phyloP scores from a whole-genome alignment of 2,888 invertebrate species.

The Drosophila kambysellisi region DNA sequence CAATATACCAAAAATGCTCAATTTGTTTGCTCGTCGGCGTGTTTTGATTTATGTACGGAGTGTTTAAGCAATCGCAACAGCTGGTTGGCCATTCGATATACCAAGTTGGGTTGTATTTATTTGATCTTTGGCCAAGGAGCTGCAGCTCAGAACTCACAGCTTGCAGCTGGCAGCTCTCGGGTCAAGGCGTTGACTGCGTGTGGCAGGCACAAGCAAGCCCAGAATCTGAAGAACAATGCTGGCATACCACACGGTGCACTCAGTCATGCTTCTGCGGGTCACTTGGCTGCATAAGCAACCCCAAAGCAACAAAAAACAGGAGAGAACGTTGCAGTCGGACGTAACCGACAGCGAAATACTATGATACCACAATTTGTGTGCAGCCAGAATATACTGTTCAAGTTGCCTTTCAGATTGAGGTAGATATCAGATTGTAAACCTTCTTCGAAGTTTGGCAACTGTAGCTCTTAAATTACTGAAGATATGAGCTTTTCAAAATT shows the following conservation, averaged over 20 bases:
- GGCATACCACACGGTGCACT: slow-evolving; percentile 23
- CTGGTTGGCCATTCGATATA: slow-evolving; percentile 74
- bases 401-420: too few species aligned
- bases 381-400: too few species aligned
- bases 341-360: too few species aligned
- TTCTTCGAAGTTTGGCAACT: too few species aligned
- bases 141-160: slow-evolving; percentile 48
- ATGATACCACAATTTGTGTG: too few species aligned
- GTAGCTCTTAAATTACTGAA: too few species aligned
- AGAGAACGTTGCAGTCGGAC: too few species aligned
- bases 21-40: slow-evolving; percentile 65
- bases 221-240: slow-evolving; percentile 48
- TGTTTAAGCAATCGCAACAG: slow-evolving; percentile 54
- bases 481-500: too few species aligned
- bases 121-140: slow-evolving; percentile 68
- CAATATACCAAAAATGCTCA: slow-evolving; percentile 26
- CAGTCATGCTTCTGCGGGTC: slow-evolving; percentile 70
- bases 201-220: slow-evolving; percentile 74
- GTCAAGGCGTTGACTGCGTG: slow-evolving; percentile 73
- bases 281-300: slow-evolving; percentile 62
- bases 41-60: slow-evolving; percentile 61
- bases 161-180: slow-evolving; percentile 44
- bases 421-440: too few species aligned
- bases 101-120: slow-evolving; percentile 28
- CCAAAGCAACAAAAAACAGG: slow-evolving; percentile 20